Base-by-base conservation (phyloP, 2,888 invertebrate genomes). In the Amphipyra tragopoginis region DNA sequence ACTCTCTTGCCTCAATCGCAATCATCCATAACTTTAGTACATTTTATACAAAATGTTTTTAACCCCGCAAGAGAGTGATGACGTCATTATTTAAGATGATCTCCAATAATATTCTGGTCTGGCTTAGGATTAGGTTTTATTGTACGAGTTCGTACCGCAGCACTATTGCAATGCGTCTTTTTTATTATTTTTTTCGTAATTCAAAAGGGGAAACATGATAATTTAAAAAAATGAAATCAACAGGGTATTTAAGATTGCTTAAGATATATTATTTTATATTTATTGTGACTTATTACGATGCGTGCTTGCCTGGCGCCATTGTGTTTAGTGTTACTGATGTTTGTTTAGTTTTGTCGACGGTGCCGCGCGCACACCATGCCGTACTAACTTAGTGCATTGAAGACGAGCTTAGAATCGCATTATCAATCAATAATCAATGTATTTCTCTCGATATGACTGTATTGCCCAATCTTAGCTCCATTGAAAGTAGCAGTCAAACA, bases 241-340 rank as follows among this genome's bases (percentile, higher is more conserved):
- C 94, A 94, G 94, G 94, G 94, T 94, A 94, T 94, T 93, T 93
- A 94, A 93, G 92, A 93, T 93, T 90, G 92, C 93, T 92, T 94
- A 92, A 93, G 93, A 89, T 89, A 89, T 91, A 88, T 93, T 88
- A 91, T 93, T 93, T 93, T 91, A 89, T 94, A 93, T 93, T 93
- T 93, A 92, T 93, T 85, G 79, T 87, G 86, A 85, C 57, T 86
- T 86, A 79, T 81, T 29, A 29, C 29, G 77, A 80, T 68, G 85
- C 77, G 86, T 65, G 78, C 77, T 81, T 59, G 82, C 77, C 66
- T 40, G 75, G 86, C 87, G 84, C 79, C 76, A 61, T 83, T 81
- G 82, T 83, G 84, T 84, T 84, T 86, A 84, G 87, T 84, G 86
- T 87, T 87, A 83, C 72, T 84, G 80, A 82, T 83, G 79, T 80